phyloP scores from a whole-genome alignment of 2,888 invertebrate genomes.

The Tinea pellionella region DNA sequence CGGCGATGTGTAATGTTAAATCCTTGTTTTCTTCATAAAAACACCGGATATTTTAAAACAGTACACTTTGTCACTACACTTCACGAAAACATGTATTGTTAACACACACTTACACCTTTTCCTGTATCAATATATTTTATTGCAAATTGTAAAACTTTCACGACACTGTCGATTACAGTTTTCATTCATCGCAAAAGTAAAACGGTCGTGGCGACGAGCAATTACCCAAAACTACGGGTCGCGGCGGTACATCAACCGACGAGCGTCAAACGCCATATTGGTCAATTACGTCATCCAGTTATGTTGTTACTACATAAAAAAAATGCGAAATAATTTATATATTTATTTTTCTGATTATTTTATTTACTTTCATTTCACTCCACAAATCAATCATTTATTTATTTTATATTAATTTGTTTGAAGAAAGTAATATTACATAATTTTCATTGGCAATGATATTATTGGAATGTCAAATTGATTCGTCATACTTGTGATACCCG shows the following conservation, averaged over 20 bases:
- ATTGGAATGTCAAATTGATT: neutral
- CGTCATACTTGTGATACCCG: neutral
- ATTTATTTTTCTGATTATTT: too few relatives aligned
- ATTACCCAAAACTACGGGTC: conserved; percentile 45
- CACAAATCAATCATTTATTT: too few relatives aligned
- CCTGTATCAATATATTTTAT: neutral
- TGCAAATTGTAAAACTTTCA: neutral
- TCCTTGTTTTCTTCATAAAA: conserved; percentile 55
- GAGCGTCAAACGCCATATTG: conserved; percentile 68
- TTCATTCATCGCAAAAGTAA: conserved; percentile 61
- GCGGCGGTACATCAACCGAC: conserved; percentile 39
- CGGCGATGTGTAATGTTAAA: conserved; percentile 31
- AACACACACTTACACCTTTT: conserved; percentile 3
- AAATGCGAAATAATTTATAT: neutral
- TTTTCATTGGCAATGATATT: too few relatives aligned
- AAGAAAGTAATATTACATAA: too few relatives aligned
- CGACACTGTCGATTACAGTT: conserved; percentile 40
- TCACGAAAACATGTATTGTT: conserved; percentile 6
- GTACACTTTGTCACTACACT: conserved; percentile 3
- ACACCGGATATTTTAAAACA: conserved; percentile 33
- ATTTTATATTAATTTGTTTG: too few relatives aligned
- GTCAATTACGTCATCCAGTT: conserved; percentile 53
- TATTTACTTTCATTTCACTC: too few relatives aligned
- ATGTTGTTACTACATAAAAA: neutral
- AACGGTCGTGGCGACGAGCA: conserved; percentile 47